These are phyloP conservation scores for Uloborus diversus DNA, from an alignment of 1,140 invertebrate species.

Conservation along the genomic window DNA sequence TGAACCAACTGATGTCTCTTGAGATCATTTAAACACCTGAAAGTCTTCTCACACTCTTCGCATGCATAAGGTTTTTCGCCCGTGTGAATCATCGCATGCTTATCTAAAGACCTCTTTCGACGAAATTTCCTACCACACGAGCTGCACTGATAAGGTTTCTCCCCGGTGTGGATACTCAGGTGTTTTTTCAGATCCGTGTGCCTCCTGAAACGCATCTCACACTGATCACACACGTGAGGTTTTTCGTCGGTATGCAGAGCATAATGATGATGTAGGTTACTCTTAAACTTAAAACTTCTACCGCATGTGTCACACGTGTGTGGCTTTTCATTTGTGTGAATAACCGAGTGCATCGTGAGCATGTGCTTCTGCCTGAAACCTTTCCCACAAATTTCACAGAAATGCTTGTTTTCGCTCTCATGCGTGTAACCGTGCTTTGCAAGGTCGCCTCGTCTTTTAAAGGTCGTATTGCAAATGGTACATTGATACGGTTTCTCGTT, in stretches of 20 bases:
- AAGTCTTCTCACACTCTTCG: not conserved
- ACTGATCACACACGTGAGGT: not conserved
- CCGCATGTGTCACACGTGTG: not conserved
- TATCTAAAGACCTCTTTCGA: not conserved
- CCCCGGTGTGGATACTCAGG: not conserved
- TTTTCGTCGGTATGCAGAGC: not conserved
- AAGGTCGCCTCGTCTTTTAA: not conserved
- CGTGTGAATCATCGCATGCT: not conserved
- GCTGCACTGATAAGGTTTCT: not conserved
- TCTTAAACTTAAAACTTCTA: not conserved
- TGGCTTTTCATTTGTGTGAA: not conserved
- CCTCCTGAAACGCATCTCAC: not conserved
- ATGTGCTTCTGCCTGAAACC: not conserved
- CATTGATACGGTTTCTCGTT: too few species aligned
- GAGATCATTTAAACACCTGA: not conserved
- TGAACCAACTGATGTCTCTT: not conserved
- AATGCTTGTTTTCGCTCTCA: not conserved
- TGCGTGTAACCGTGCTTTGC: not conserved
- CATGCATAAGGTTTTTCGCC: not conserved
- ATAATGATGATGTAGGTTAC: not conserved
- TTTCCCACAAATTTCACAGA: not conserved
- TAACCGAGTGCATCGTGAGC: not conserved
- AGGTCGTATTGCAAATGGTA: not conserved
- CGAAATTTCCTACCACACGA: not conserved
- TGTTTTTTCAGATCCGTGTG: not conserved